These are phyloP conservation scores for Dolomedes plantarius DNA, from an alignment of 2,888 invertebrate genomes.

Conservation along the genomic window DNA sequence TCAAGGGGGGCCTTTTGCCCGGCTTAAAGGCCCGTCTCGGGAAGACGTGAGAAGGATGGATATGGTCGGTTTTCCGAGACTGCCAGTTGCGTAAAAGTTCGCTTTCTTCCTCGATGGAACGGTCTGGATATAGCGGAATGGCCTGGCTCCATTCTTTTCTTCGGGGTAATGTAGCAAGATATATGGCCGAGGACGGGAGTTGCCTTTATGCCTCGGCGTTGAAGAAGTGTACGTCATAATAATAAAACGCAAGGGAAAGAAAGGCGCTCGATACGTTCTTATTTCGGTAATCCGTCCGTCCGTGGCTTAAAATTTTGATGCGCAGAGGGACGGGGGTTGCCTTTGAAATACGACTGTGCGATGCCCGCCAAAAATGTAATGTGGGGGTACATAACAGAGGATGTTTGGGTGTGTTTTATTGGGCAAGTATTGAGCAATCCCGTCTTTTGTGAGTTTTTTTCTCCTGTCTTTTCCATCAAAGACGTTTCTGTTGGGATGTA, in stretches of 20 bases:
- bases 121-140: slow-evolving; percentile 31
- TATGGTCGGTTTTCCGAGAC: slow-evolving; percentile 57
- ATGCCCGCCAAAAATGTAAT: background rate
- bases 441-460: background rate
- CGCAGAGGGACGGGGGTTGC: background rate
- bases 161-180: slow-evolving; percentile 34
- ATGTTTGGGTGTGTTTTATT: slow-evolving; percentile 16
- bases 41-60: slow-evolving; percentile 70
- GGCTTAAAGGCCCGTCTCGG: slow-evolving; percentile 52
- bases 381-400: background rate
- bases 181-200: slow-evolving; percentile 20
- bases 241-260: slow-evolving; percentile 25
- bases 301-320: slow-evolving; percentile 18
- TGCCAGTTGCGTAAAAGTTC: slow-evolving; percentile 42
- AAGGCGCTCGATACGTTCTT: slow-evolving; percentile 34
- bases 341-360: background rate
- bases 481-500: background rate
- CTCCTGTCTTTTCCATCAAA: background rate
- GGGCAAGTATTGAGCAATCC: background rate
- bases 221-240: slow-evolving; percentile 42
- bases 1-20: slow-evolving; percentile 51
- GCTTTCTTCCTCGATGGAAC: slow-evolving; percentile 25
- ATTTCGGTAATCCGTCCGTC: slow-evolving; percentile 55
- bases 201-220: slow-evolving; percentile 36
- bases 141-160: background rate